Evolutionary conservation across 2,797 vertebrate genomes (phyloP), one percentile per base, ranked within the genome.

Genomic region (Chelmon rostratus): DNA sequence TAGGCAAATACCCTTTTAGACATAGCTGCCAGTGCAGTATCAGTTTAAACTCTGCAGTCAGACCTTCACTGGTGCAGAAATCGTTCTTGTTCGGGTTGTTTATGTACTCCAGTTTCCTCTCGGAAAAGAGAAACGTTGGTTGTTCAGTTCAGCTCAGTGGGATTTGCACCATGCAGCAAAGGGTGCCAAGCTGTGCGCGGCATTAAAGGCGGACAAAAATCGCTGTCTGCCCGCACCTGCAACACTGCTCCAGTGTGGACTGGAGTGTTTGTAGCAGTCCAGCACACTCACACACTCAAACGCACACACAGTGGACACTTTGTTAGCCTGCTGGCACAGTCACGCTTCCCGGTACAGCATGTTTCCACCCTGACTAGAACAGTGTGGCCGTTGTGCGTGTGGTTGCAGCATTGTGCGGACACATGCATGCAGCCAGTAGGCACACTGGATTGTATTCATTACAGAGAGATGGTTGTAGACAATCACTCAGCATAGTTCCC

Each of bases 331-430:
- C 70, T 91, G 89, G 88, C 88, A 82, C 81, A 38, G 86, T 57
- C 66, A 33, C 63, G 70, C 71, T 86, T 86, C 84, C 84, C 58
- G 7, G 86, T 81, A 76, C 81, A 37, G 79, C 82, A 57, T 90
- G 88, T 93, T 93, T 92, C 88, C 93, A 91, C 64, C 71, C 81
- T 40, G 82, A 52, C 65, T 35, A 71, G 79, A 92, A 94, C 93
- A 94, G 85, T 90, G 90, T 52, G 82, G 73, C 65, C 7, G 79
- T 90, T 86, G 85, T 84, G 69, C 10, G 49, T 62, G 75, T 40
- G 74, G 68, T 73, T 63, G 70, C 64, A 61, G 81, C 68, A 81
- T 81, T 90, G 89, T 88, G 80, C 11, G 73, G 79, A 85, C 87
- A 66, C 83, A 86, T 79, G 84, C 78, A 71, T 73, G 56, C 61